Evolutionary conservation across 2,888 invertebrate genomes (phyloP).

Genomic region (Asteroscopus sphinx): DNA sequence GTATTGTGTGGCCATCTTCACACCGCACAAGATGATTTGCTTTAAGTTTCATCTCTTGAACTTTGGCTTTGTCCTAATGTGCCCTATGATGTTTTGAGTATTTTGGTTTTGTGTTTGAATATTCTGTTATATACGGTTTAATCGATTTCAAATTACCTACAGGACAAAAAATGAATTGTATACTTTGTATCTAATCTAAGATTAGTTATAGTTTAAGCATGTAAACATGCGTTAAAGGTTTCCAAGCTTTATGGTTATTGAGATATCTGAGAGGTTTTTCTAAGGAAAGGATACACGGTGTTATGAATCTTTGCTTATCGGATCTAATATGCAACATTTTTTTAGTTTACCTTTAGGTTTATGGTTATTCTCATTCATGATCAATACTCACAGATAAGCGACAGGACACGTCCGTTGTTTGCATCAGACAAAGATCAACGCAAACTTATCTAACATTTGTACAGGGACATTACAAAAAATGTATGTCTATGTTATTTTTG

Average conservation of each 20-base stretch:
- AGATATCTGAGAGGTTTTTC: conserved; percentile 43
- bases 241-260: conserved; percentile 29
- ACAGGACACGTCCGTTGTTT: conserved; percentile 85
- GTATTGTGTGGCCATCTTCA: conserved; percentile 73
- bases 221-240: conserved; percentile 22
- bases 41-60: conserved; percentile 51
- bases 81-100: conserved; percentile 46
- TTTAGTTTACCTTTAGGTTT: conserved; percentile 54
- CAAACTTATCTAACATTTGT: conserved; percentile 87
- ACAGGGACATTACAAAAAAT: conserved; percentile 83
- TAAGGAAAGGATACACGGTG: conserved; percentile 45
- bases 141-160: conserved; percentile 21
- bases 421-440: conserved; percentile 85
- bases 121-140: conserved; percentile 28
- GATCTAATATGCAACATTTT: conserved; percentile 59
- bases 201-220: conserved; percentile 6
- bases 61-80: conserved; percentile 31
- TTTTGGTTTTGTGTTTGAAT: conserved; percentile 29
- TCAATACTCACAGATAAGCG: conserved; percentile 79
- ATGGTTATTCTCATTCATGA: conserved; percentile 71
- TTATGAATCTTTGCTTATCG: conserved; percentile 53
- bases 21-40: conserved; percentile 67
- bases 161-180: neutral
- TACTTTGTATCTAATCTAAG: neutral
- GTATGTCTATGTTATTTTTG: conserved; percentile 86